These are phyloP conservation scores for Smutsia temminckii DNA, from an alignment of 2,797 vertebrate species.

Conservation along the genomic window DNA sequence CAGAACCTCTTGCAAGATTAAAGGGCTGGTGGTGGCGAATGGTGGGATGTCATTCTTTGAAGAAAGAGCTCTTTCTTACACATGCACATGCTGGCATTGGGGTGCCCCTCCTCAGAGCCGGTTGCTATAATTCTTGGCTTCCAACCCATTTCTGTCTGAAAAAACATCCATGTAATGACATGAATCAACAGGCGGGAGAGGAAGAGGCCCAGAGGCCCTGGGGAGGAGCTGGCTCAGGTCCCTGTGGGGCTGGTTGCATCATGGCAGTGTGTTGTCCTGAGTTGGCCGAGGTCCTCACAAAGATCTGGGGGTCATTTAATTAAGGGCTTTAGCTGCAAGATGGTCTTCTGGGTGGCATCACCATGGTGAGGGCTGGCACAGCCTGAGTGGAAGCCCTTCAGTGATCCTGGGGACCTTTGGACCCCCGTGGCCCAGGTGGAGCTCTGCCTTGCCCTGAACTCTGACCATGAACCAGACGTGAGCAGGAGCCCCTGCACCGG, in stretches of 20 bases:
- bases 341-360: slow-evolving; percentile 63
- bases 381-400: slow-evolving; percentile 45
- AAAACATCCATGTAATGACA: slow-evolving; percentile 66
- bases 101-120: background rate
- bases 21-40: slow-evolving; percentile 41
- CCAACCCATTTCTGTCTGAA: slow-evolving; percentile 58
- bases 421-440: background rate
- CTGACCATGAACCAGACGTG: background rate
- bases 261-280: background rate
- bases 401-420: background rate
- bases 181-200: slow-evolving; percentile 57
- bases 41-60: slow-evolving; percentile 31
- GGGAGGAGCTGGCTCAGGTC: slow-evolving; percentile 44
- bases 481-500: fast-evolving
- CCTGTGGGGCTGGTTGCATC: slow-evolving; percentile 43
- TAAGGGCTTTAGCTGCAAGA: slow-evolving; percentile 68
- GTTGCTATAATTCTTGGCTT: slow-evolving; percentile 75
- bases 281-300: slow-evolving; percentile 49
- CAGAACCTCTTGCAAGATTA: background rate
- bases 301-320: slow-evolving; percentile 65
- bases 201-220: slow-evolving; percentile 34
- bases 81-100: fast-evolving
- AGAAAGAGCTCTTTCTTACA: slow-evolving; percentile 45
- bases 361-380: slow-evolving; percentile 55
- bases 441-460: background rate